Base-by-base conservation (phyloP, 2,888 invertebrate genomes). In the Melieria crassipennis region DNA sequence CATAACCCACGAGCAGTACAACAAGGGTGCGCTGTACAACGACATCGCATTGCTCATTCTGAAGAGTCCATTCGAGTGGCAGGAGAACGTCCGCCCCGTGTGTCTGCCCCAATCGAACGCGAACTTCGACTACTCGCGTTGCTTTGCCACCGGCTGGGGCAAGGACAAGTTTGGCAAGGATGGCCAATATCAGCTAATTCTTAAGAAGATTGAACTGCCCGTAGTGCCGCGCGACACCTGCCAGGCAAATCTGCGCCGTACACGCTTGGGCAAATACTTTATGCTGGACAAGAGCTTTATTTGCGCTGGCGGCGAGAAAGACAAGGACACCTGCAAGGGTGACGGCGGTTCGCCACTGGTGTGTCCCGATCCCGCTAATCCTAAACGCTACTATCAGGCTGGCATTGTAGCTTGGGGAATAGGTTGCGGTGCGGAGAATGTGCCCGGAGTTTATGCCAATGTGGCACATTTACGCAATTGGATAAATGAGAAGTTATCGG, bases 331-430 rank as follows among this genome's bases (percentile, higher is more conserved):
- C 0, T 94, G 94, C 87, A 90, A 90, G 80, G 92, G 89, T 6
- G 94, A 94, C 81, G 94, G 94, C 0, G 94, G 94, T 1, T 92
- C 93, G 42, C 93, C 94, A 0, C 87, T 95, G n/a, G 92, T 93
- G 1, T 95, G 94, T 77, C 92, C 93, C 0, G 86, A 92, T 65
- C 86, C 86, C 73, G 78, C 73, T 0, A 71, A 79, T 5, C 75
- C 76, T 4, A 77, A 77, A 4, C 81, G 81, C 9, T 84, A 75
- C 30, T 81, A 82, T 68, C 82, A 86, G 30, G 82, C 83, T 55
- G 93, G 93, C 3, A 91, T 94, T 48, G 94, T 94, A 0, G 91
- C 94, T 0, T 94, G 94, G 94, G 94, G 95, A 11, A 91, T 94
- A 75, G 93, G 92, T 0, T 95, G 95, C 78, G 94, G 93, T 0